phyloP scores from a whole-genome alignment of 1,140 invertebrate genomes.

The Parapsyche elsis region DNA sequence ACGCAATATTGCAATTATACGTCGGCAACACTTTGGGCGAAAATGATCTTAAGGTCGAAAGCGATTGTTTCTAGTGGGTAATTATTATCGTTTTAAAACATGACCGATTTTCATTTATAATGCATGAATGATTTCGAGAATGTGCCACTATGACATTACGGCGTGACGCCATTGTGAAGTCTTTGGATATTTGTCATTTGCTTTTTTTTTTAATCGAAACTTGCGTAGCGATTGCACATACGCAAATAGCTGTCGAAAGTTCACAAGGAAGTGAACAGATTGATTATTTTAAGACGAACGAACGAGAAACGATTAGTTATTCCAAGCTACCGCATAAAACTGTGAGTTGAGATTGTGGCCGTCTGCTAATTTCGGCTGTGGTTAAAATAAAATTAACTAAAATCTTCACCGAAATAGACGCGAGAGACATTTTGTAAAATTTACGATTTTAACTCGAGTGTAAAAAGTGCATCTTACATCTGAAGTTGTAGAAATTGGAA shows the following conservation, averaged over 20 bases:
- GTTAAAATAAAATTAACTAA: neutral
- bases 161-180: too few relatives aligned
- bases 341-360: neutral
- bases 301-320: neutral
- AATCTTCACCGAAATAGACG: neutral
- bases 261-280: neutral
- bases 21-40: neutral
- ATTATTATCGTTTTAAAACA: neutral
- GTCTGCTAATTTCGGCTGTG: neutral
- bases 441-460: neutral
- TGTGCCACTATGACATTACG: neutral
- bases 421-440: neutral
- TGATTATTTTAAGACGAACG: neutral
- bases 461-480: too few relatives aligned
- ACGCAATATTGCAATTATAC: conserved; percentile 19
- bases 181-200: too few relatives aligned
- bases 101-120: conserved; percentile 3
- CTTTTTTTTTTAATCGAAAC: too few relatives aligned
- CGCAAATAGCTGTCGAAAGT: neutral
- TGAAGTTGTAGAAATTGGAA: too few relatives aligned
- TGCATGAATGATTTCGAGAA: neutral
- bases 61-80: neutral
- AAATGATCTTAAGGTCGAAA: neutral
- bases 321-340: neutral
- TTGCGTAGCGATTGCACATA: neutral